Percentiles rank a stretch among this genome's conserved stretches.
Evolutionary conservation across 2,888 invertebrate genomes (phyloP).

Genomic region (Lasioglossum vierecki): DNA sequence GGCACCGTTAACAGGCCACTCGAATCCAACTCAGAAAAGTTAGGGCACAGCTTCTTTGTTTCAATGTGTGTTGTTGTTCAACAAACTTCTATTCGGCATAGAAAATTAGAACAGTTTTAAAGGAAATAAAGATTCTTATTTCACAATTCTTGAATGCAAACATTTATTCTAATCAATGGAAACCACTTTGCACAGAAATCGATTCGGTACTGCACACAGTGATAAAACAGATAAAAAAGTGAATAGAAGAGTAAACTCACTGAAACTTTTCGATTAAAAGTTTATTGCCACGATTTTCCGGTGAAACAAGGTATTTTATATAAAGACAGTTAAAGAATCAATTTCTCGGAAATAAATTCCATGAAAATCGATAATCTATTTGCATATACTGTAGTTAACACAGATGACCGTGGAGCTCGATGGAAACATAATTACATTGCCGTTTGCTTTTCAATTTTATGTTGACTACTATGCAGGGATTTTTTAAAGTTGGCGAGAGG

Average conservation of each 20-base stretch:
- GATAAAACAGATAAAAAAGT: too few relatives aligned
- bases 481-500: too few relatives aligned
- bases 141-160: background rate
- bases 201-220: too few relatives aligned
- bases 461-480: too few relatives aligned
- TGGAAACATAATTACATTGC: background rate
- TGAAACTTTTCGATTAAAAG: too few relatives aligned
- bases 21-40: background rate
- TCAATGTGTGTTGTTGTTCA: background rate
- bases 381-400: background rate
- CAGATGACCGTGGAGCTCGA: background rate
- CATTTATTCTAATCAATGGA: background rate
- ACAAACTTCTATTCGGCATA: background rate
- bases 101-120: background rate
- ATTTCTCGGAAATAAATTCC: background rate
- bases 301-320: too few relatives aligned
- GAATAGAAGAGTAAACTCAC: too few relatives aligned
- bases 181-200: background rate
- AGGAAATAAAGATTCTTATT: background rate
- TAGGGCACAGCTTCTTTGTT: background rate
- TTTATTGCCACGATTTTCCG: too few relatives aligned
- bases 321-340: background rate
- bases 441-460: background rate
- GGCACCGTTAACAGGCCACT: slow-evolving; percentile 2
- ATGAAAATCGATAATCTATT: background rate